Evolutionary conservation across 2,113 vertebrate species (phyloP).

Genomic region (Rhodinocichla rosea): DNA sequence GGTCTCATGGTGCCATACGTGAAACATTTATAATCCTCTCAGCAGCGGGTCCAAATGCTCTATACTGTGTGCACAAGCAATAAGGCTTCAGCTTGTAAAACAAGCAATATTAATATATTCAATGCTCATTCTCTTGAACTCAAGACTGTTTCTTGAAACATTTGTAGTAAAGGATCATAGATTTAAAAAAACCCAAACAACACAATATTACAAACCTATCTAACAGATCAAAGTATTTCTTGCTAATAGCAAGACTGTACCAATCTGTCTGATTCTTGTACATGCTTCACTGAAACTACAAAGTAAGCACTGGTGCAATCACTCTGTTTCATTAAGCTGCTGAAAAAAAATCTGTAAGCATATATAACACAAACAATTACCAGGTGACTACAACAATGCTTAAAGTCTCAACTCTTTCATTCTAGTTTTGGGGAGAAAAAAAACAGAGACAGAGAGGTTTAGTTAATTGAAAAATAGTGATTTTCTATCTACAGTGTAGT

Average conservation of each 20-base stretch:
- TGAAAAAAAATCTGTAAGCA: not conserved
- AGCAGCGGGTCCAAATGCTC: not conserved
- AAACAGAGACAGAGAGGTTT: not conserved
- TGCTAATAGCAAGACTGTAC: not conserved
- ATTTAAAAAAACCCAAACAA: not conserved
- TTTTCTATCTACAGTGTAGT: not conserved
- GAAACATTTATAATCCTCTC: conserved; percentile 40
- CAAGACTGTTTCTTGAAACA: not conserved
- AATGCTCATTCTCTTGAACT: not conserved
- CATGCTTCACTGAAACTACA: not conserved
- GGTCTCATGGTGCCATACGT: not conserved
- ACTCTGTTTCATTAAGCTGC: not conserved
- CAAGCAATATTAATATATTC: not conserved
- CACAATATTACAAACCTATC: not conserved
- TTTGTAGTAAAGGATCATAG: not conserved
- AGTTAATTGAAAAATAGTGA: not conserved
- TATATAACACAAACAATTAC: not conserved
- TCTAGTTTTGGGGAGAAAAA: not conserved
- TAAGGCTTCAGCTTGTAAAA: not conserved
- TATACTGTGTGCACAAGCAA: not conserved
- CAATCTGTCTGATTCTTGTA: not conserved
- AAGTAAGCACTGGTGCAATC: not conserved
- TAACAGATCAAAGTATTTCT: not conserved
- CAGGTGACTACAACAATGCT: not conserved
- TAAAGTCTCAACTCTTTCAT: not conserved